These are phyloP conservation scores for Patella vulgata DNA, from an alignment of 1,140 invertebrate genomes.

Conservation along the genomic window DNA sequence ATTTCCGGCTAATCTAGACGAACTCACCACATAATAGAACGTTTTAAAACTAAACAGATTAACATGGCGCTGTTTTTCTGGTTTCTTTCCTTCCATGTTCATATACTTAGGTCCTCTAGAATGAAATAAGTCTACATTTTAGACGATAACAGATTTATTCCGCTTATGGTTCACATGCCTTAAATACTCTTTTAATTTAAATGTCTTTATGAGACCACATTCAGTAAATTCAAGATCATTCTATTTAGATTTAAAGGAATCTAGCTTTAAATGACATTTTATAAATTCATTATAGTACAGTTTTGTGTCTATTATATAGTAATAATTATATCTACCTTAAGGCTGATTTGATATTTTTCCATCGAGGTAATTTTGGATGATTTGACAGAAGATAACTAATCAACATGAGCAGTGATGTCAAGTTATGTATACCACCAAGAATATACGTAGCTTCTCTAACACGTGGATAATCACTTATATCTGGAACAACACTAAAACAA, in stretches of 20 bases:
- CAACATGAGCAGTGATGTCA: conserved; percentile 49
- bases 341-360: conserved; percentile 17
- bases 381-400: conserved; percentile 61
- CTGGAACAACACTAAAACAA: conserved; percentile 29
- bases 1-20: too few relatives aligned
- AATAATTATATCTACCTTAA: too few relatives aligned
- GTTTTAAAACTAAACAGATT: conserved; percentile 54
- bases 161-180: too few relatives aligned
- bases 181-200: too few relatives aligned
- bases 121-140: too few relatives aligned
- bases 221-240: too few relatives aligned
- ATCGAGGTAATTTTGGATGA: conserved; percentile 45
- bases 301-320: too few relatives aligned
- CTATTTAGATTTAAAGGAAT: too few relatives aligned
- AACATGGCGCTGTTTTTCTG: conserved; percentile 49
- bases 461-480: conserved; percentile 15
- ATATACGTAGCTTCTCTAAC: conserved; percentile 31
- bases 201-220: too few relatives aligned
- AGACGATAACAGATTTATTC: too few relatives aligned
- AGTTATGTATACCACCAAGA: conserved; percentile 54
- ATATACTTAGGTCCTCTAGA: conserved; percentile 31
- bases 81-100: conserved; percentile 37
- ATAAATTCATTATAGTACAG: too few relatives aligned
- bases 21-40: conserved; percentile 58
- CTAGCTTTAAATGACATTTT: neutral